Evolutionary conservation across 1,140 invertebrate genomes (phyloP), one percentile per base, ranked within the genome.

Genomic region (Adoxophyes honmai): DNA sequence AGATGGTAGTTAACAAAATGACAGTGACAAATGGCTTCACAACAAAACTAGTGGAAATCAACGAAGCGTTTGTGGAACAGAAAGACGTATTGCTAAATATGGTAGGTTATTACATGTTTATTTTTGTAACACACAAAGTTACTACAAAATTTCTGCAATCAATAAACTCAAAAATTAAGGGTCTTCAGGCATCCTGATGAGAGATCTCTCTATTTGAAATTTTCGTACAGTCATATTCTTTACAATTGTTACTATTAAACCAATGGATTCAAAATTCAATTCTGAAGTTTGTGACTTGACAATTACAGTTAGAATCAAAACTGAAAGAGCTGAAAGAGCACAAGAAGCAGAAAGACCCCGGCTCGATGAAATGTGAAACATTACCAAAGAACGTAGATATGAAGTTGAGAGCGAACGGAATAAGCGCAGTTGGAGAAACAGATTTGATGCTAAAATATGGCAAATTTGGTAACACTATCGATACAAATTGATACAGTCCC

Each of bases 251-350:
- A 36, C 34, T 10, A 36, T 10, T 36, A 36, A 36, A 36, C 1
- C 3, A 36, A 9, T 1, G 9, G 11, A 36, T 36, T 10, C 1
- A 9, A 10, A 5, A 5, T 34, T 34, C 9, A 34, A 9, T 34
- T 5, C 9, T n/a, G n/a, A n/a, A n/a, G n/a, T n/a, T n/a, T 36
- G 1, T 36, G 9, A 10, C 2, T 36, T 36, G 3, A 1, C 8
- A 4, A 6, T 52, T 51, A 7, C 64, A 87, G 84, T 60, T 87
- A 52, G 85, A 88, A 74, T 53, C 74, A 11, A 86, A 86, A 68
- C 56, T 88, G 18, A 86, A 78, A 72, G 78, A 85, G 68, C 66
- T 85, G 0, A 73, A 70, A 55, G 73, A 81, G 10, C 80, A 78
- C 65, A 84, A 79, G 60, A 82, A 75, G 44, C 78, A 73, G 55